Percentiles rank a stretch among this genome's conserved stretches.
These are phyloP conservation scores for Murina feae DNA, from an alignment of 2,113 vertebrate genomes.

Conservation along the genomic window DNA sequence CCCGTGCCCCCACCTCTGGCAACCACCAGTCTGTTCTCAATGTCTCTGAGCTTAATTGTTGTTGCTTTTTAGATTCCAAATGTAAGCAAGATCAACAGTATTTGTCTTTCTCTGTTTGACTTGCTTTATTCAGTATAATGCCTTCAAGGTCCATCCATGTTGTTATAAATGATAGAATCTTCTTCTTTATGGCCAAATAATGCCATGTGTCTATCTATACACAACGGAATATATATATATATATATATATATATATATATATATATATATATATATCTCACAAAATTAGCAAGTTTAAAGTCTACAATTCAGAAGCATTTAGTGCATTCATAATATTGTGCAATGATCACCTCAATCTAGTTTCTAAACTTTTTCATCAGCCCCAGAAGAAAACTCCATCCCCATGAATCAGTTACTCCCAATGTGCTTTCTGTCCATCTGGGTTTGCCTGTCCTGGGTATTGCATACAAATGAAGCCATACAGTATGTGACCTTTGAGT, in stretches of 20 bases:
- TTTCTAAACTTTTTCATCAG: neutral
- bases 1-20: neutral
- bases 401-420: neutral
- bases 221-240: neutral
- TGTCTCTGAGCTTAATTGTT: neutral
- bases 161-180: neutral
- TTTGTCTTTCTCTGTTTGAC: neutral
- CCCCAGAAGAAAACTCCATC: neutral
- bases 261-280: neutral
- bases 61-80: neutral
- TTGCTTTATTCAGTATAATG: neutral
- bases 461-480: neutral
- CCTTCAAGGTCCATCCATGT: neutral
- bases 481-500: neutral
- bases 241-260: neutral
- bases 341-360: neutral
- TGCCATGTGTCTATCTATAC: neutral
- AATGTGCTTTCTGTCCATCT: neutral
- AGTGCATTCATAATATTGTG: neutral
- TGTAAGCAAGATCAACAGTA: neutral
- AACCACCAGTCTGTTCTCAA: neutral
- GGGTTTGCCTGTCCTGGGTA: neutral
- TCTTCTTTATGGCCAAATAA: neutral
- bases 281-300: neutral
- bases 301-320: neutral